Evolutionary conservation across 2,888 invertebrate genomes (phyloP).

Genomic region (Alitta virens): DNA sequence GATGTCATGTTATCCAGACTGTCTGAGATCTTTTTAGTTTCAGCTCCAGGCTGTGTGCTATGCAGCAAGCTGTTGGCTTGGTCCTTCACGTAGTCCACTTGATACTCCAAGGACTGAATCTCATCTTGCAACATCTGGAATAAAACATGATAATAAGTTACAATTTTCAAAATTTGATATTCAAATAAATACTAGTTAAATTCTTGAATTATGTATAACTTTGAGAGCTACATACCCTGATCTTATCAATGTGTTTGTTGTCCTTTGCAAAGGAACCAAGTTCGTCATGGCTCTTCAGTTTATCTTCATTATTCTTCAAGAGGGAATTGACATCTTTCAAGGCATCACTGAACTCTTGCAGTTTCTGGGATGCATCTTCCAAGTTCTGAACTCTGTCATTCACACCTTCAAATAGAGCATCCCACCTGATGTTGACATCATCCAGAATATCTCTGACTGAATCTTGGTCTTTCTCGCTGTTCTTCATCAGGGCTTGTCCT

Average conservation of each 20-base stretch:
- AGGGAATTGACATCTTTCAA: constrained; percentile 81
- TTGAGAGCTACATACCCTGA: constrained; percentile 70
- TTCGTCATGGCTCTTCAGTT: constrained; percentile 73
- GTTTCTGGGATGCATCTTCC: constrained; percentile 70
- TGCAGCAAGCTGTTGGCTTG: constrained; percentile 75
- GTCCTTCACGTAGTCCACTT: constrained; percentile 67
- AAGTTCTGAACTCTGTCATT: constrained; percentile 74
- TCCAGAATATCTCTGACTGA: constrained; percentile 79
- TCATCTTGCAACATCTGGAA: constrained; percentile 69
- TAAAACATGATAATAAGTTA: background rate
- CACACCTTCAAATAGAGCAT: constrained; percentile 63
- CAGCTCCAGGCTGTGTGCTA: constrained; percentile 71
- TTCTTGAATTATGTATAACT: no score
- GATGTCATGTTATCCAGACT: constrained; percentile 62
- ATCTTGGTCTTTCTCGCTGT: constrained; percentile 89
- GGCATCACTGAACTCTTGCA: constrained; percentile 82
- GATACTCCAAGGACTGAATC: constrained; percentile 73
- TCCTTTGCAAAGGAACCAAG: constrained; percentile 72
- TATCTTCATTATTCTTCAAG: constrained; percentile 85
- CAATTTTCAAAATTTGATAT: no score
- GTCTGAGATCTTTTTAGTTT: constrained; percentile 62
- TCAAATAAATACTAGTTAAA: no score
- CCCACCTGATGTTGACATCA: constrained; percentile 84
- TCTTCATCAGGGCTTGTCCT: constrained; percentile 82
- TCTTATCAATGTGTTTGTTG: constrained; percentile 78